These are phyloP conservation scores for Maccullochella peelii DNA, from an alignment of 2,113 vertebrate species.

Conservation along the genomic window DNA sequence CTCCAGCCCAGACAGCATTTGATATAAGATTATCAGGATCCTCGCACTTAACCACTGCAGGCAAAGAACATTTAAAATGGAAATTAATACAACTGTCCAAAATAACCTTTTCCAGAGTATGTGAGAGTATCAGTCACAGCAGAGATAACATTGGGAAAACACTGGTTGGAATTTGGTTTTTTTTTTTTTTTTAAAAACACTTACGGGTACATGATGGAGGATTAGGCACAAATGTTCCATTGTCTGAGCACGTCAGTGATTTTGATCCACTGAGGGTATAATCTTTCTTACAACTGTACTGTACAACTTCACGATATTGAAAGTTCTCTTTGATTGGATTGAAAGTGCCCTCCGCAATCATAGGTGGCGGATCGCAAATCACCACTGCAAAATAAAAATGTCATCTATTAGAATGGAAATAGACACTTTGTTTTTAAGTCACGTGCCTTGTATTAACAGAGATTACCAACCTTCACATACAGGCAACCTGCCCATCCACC, in stretches of 20 bases:
- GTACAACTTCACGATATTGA: accelerated
- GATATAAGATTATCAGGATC: accelerated
- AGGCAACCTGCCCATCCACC: conserved; percentile 51
- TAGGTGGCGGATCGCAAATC: not conserved
- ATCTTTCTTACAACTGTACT: conserved; percentile 1
- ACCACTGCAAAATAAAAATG: conserved; percentile 61
- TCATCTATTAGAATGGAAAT: conserved; percentile 13
- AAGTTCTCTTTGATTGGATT: accelerated
- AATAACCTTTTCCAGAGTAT: not conserved
- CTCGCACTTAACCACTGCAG: conserved; percentile 37
- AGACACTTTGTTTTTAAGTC: not conserved
- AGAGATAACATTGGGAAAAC: not conserved
- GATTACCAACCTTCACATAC: conserved; percentile 72
- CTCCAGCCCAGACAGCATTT: accelerated
- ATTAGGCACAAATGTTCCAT: conserved; percentile 38
- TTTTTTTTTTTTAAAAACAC: no score
- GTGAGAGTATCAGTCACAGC: not conserved
- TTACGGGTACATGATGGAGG: conserved; percentile 73
- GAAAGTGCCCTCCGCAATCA: accelerated
- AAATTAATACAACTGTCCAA: not conserved
- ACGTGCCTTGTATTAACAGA: not conserved
- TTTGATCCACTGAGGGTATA: conserved; percentile 6
- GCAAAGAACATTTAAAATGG: not conserved
- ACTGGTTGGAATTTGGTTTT: accelerated
- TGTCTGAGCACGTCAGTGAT: not conserved